Percentiles rank a stretch among this genome's conserved stretches.
Evolutionary conservation across 1,140 invertebrate species (phyloP).

Genomic region (Arctopsyche grandis): DNA sequence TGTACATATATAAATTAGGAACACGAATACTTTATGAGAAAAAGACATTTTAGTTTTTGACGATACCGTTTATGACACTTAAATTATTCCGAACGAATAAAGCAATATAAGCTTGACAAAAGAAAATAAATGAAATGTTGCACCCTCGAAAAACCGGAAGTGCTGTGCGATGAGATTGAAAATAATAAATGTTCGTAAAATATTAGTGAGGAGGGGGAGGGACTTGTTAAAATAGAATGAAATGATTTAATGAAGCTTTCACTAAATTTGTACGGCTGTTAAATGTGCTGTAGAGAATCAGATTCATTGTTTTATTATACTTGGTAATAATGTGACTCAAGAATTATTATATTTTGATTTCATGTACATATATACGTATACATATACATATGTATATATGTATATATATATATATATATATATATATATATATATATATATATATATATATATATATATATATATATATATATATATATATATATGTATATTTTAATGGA

Average conservation of each 20-base stretch:
- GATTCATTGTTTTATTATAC: conserved; percentile 24
- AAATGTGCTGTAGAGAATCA: conserved; percentile 17
- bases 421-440: background rate
- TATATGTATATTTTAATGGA: too few species aligned
- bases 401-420: background rate
- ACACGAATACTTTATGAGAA: too few species aligned
- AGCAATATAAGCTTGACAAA: too few species aligned
- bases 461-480: too few species aligned
- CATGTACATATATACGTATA: background rate
- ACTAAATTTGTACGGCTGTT: conserved; percentile 21
- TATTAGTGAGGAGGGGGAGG: background rate
- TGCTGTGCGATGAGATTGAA: background rate
- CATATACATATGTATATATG: background rate
- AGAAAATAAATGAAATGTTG: too few species aligned
- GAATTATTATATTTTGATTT: background rate
- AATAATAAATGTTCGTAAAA: conserved; percentile 1
- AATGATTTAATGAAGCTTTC: conserved; percentile 28
- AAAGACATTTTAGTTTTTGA: too few species aligned
- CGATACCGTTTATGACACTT: too few species aligned
- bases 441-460: background rate
- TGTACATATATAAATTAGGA: too few species aligned
- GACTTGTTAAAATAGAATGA: background rate
- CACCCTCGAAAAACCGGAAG: background rate
- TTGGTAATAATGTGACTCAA: background rate
- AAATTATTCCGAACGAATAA: too few species aligned